Base-by-base conservation (phyloP, 2,888 invertebrate species). In the Rhagium mordax region DNA sequence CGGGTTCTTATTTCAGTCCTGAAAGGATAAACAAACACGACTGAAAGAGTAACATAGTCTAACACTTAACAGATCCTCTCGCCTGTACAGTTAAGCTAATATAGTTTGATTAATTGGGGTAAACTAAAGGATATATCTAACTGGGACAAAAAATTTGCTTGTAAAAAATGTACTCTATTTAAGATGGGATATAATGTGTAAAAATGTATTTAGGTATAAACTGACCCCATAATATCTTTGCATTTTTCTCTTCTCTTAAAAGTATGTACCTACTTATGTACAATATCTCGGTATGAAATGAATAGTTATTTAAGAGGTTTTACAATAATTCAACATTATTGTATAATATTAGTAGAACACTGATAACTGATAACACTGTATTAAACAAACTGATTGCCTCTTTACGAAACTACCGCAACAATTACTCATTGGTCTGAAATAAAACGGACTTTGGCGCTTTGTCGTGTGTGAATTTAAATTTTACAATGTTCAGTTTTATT, bases 1-100 rank as follows among this genome's bases (percentile, higher is more conserved):
- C 41, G 74, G 74, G 51, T 76, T 80, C 77, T 78, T 77, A 72
- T 77, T 71, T 74, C 69, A 71, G 66, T 70, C 70, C 72, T 74
- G 77, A 71, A 71, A 73, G 74, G 75, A 72, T 74, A 79, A 75
- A 75, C 73, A 75, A 75, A 79, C 74, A 76, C 67, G 62, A 68
- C 74, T 62, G 72, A 73, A 78, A 74, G 71, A 75, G 75, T 75
- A 77, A 77, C 77, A 77, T 65, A 73, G 71, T 62, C 72, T 71
- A 67, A 77, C 77, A 77, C 77, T 77, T 77, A 75, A 62, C 77
- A 77, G 77, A 77, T 71, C 67, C 67, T 55, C 67, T 33, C 67
- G 41, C 57, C 57, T 55, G 41, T 51, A 47, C 57, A n/a, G 67
- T 67, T 67, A 67, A 67, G 57, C 67, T 67, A 67, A 67, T 67